Percentiles rank a stretch among this genome's conserved stretches.
Conservation (phyloP, 2,888 invertebrate genomes). For the Neria commutata region DNA sequence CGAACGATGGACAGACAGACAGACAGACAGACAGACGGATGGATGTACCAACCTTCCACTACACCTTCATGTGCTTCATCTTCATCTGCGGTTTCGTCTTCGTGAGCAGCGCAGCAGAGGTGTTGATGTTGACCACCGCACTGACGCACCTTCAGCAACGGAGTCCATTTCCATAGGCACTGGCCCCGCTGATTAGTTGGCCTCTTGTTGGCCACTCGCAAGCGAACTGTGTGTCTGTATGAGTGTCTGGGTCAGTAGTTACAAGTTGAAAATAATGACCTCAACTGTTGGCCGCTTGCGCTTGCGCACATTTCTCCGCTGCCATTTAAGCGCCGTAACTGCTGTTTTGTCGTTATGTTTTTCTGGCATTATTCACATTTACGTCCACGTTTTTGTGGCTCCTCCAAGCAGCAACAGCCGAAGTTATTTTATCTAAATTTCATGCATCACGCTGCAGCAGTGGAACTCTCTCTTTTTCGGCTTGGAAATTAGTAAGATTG, state of each 20-base stretch:
- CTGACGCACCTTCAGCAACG: constrained; percentile 7
- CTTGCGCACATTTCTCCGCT: neutral
- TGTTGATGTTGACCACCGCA: constrained; percentile 5
- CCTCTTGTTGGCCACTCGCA: too few relatives aligned
- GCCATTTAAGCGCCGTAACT: too few relatives aligned
- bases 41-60: neutral
- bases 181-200: neutral
- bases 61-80: neutral
- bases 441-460: constrained; percentile 1
- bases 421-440: neutral
- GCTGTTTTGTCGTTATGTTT: too few relatives aligned
- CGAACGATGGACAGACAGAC: neutral
- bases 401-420: neutral
- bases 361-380: too few relatives aligned
- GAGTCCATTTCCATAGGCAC: neutral
- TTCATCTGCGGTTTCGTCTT: neutral
- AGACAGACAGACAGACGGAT: neutral
- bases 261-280: constrained; percentile 3
- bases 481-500: constrained; percentile 1
- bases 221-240: neutral
- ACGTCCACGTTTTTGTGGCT: too few relatives aligned
- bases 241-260: constrained; percentile 5
- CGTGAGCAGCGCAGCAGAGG: neutral
- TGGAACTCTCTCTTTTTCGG: constrained; percentile 10
- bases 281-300: neutral